A percentile compares a stretch with the other conserved stretches of the same genome.
Evolutionary conservation across 1,140 invertebrate genomes (phyloP).

Genomic region (Eumaeus atala): DNA sequence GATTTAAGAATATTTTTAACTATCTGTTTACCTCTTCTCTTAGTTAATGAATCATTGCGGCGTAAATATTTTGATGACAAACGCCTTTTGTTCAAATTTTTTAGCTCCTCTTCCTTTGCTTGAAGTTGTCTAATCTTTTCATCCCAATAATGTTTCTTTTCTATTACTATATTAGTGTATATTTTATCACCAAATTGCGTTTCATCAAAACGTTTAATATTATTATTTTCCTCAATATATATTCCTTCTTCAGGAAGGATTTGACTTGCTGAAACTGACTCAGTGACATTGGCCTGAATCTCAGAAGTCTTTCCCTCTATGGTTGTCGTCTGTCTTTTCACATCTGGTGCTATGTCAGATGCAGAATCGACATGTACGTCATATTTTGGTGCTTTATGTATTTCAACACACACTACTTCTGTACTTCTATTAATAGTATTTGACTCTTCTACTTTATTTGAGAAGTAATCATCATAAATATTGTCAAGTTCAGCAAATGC

Average conservation of each 20-base stretch:
- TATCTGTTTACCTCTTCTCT: slow-evolving; percentile 63
- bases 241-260: slow-evolving; percentile 42
- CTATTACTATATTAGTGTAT: slow-evolving; percentile 57
- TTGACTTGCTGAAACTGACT: slow-evolving; percentile 72
- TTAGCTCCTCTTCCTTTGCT: slow-evolving; percentile 54
- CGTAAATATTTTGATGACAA: slow-evolving; percentile 46
- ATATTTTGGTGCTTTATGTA: slow-evolving; percentile 35
- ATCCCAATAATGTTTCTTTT: slow-evolving; percentile 73
- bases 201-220: slow-evolving; percentile 21
- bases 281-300: slow-evolving; percentile 70
- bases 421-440: slow-evolving; percentile 15
- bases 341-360: slow-evolving; percentile 68
- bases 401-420: background rate
- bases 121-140: slow-evolving; percentile 65
- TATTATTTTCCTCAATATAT: slow-evolving; percentile 19
- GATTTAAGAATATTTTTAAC: slow-evolving; percentile 55
- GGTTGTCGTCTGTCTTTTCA: slow-evolving; percentile 60
- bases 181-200: slow-evolving; percentile 47
- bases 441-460: slow-evolving; percentile 38
- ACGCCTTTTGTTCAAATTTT: slow-evolving; percentile 46
- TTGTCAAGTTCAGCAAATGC: slow-evolving; percentile 65
- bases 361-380: slow-evolving; percentile 64
- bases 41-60: slow-evolving; percentile 64
- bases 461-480: slow-evolving; percentile 50
- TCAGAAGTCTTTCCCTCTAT: slow-evolving; percentile 69